phyloP scores from a whole-genome alignment of 2,113 vertebrate genomes.

The Myiozetetes cayanensis region DNA sequence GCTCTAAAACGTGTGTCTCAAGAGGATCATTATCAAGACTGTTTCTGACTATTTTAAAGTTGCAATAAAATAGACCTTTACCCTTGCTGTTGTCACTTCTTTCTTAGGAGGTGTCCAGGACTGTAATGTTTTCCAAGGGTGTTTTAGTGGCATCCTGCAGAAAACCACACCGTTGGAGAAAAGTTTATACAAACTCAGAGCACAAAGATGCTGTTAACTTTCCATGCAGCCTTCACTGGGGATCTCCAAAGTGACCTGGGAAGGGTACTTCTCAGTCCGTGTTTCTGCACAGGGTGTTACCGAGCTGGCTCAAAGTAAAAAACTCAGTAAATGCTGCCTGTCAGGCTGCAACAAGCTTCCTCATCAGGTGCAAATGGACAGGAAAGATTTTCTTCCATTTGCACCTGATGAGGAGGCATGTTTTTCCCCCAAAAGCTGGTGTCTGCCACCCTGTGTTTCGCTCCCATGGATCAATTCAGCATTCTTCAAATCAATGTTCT shows the following conservation, averaged over 20 bases:
- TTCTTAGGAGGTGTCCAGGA: not conserved
- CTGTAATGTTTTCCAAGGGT: not conserved
- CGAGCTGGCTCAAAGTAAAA: constrained; percentile 35
- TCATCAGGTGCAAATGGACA: constrained; percentile 66
- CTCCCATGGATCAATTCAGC: constrained; percentile 20
- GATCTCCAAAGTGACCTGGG: not conserved
- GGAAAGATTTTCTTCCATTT: constrained; percentile 53
- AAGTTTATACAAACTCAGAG: not conserved
- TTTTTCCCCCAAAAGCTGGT: constrained; percentile 39
- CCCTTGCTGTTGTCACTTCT: not conserved
- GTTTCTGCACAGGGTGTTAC: not conserved
- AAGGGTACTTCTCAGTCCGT: not conserved
- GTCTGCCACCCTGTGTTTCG: not conserved
- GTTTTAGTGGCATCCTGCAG: not conserved
- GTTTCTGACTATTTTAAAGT: constrained; percentile 4
- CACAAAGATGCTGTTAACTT: not conserved
- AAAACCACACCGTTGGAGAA: not conserved
- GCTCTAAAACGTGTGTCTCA: not conserved
- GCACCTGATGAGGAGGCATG: constrained; percentile 50
- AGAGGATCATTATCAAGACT: not conserved
- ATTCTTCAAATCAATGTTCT: not conserved
- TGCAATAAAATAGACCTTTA: not conserved
- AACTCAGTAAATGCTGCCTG: not conserved
- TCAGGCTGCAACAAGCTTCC: constrained; percentile 25
- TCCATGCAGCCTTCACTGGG: not conserved